These are phyloP conservation scores for Drosophila nr. medialis DNA, from an alignment of 2,888 invertebrate genomes.

Conservation along the genomic window DNA sequence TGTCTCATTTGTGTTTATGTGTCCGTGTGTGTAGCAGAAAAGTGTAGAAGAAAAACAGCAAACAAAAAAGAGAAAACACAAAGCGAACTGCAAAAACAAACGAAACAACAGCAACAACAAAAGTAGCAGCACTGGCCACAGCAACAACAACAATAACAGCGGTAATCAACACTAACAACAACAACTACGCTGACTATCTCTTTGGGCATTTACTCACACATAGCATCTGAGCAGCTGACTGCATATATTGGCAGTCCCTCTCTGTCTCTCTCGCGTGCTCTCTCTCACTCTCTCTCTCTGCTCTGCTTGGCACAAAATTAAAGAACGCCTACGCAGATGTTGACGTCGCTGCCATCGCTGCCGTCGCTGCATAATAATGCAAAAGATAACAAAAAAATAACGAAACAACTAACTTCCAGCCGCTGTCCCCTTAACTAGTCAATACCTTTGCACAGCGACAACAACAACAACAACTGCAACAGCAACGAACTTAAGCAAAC, in stretches of 20 bases:
- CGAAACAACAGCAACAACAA: slow-evolving; percentile 22
- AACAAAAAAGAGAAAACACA: slow-evolving; percentile 38
- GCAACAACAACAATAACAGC: slow-evolving; percentile 27
- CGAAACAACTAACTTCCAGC: slow-evolving; percentile 58
- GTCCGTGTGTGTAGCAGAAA: slow-evolving; percentile 30
- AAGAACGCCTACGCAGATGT: slow-evolving; percentile 51
- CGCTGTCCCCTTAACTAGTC: slow-evolving; percentile 67
- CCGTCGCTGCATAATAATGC: slow-evolving; percentile 42
- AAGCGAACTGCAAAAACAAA: slow-evolving; percentile 34
- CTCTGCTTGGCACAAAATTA: slow-evolving; percentile 36
- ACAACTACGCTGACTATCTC: slow-evolving; percentile 58
- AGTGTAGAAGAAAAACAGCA: slow-evolving; percentile 38
- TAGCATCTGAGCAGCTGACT: slow-evolving; percentile 56
- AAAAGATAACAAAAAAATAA: slow-evolving; percentile 23
- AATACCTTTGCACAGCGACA: slow-evolving; percentile 28
- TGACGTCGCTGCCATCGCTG: slow-evolving; percentile 24
- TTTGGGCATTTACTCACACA: slow-evolving; percentile 48
- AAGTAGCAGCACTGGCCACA: slow-evolving; percentile 29
- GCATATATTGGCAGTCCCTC: slow-evolving; percentile 4
- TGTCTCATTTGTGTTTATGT: slow-evolving; percentile 34
- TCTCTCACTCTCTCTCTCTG: slow-evolving; percentile 8
- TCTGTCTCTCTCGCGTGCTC: slow-evolving; percentile 7
- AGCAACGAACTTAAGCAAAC: slow-evolving; percentile 41
- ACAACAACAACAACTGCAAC: slow-evolving; percentile 13
- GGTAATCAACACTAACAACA: slow-evolving; percentile 40